Percentiles rank a stretch among this genome's conserved stretches.
Evolutionary conservation across 2,797 vertebrate species (phyloP).

Genomic region (Bucorvus abyssinicus): DNA sequence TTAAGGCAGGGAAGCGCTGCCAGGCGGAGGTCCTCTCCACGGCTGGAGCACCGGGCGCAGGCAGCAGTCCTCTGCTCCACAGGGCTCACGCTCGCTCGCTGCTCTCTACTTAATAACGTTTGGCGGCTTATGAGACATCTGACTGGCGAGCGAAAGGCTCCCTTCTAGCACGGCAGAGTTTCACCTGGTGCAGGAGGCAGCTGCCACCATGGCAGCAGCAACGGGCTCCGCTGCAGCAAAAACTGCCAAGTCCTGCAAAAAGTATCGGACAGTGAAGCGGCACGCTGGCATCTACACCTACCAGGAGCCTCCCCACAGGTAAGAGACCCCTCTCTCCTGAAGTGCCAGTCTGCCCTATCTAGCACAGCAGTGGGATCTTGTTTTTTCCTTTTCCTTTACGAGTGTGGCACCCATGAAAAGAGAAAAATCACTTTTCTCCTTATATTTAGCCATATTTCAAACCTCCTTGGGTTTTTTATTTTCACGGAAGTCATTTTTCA

Average conservation of each 20-base stretch:
- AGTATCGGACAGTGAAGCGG: slow-evolving; percentile 81
- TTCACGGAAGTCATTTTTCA: background rate
- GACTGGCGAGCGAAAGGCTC: background rate
- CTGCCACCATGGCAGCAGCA: slow-evolving; percentile 73
- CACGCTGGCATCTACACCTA: slow-evolving; percentile 83
- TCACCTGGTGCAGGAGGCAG: background rate
- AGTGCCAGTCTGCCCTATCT: rapidly evolving
- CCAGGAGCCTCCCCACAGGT: slow-evolving; percentile 84
- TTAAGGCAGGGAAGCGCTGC: slow-evolving; percentile 40
- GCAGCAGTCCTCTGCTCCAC: background rate
- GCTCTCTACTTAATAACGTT: background rate
- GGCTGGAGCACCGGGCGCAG: background rate
- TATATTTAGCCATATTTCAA: background rate
- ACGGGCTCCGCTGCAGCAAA: slow-evolving; percentile 69
- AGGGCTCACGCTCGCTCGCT: background rate
- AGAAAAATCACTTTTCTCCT: background rate
- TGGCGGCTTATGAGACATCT: background rate
- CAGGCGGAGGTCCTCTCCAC: background rate
- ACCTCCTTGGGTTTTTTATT: background rate
- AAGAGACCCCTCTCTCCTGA: slow-evolving; percentile 19
- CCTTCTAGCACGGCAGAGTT: background rate
- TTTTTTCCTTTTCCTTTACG: rapidly evolving
- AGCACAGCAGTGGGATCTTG: background rate
- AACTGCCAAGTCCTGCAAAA: slow-evolving; percentile 75
- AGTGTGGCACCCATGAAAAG: rapidly evolving